Base-by-base conservation (phyloP, 2,797 vertebrate genomes). In the Tiaroga cobitis region DNA sequence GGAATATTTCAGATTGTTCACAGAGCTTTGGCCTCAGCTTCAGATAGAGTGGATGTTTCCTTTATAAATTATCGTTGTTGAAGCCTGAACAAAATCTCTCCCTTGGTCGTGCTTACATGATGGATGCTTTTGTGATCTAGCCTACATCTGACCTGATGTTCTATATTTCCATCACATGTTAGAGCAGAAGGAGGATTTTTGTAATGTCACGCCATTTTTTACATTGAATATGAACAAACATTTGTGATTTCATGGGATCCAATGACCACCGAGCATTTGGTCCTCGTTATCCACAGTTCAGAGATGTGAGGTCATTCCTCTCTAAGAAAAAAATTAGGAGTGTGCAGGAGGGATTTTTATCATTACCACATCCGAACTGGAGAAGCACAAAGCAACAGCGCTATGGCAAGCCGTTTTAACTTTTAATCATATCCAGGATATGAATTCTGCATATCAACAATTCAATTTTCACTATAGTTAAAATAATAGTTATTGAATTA, bases 261-360 rank as follows among this genome's bases (percentile, higher is more conserved):
- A 77, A 10, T 69, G 85, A 56, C 86, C 84, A 86, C 63, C 16
- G 37, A 90, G 89, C 93, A 94, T 93, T 93, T 94, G 93, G 93
- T 94, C 89, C 90, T 88, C 85, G 91, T 94, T 94, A 94, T 88
- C 89, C 83, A 86, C 86, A 84, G 83, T 91, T 91, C 83, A 89
- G 85, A 91, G 81, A 91, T 86, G 82, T 94, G 92, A 94, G 88
- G 88, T 95, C 92, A 94, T 90, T 89, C 88, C 89, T 80, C 85
- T 91, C 32, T 77, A 49, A 51, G 19, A 51, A 54, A 90, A 78
- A 80, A 89, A 91, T 89, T 89, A 89, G 91, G 18, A n/a, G 81
- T 80, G 67, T 69, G 54, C 59, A 56, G 61, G 70, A 69, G 72
- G 76, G 54, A 54, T 86, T 85, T 49, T 49, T 49, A 6, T 83